Conservation (phyloP, 2,888 invertebrate species). For the Ischnura elegans region DNA sequence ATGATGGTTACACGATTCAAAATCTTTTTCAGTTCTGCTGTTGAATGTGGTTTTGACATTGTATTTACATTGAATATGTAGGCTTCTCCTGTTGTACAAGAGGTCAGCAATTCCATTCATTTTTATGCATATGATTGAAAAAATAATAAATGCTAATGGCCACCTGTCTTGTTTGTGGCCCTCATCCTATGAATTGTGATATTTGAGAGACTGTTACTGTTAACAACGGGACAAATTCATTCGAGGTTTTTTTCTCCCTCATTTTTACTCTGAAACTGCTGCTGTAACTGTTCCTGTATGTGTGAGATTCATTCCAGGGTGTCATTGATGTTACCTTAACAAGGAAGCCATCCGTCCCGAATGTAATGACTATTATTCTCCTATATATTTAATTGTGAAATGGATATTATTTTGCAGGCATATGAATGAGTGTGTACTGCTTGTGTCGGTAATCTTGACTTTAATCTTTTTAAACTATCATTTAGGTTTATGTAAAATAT, state of each 20-base stretch:
- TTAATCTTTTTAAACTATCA: slow-evolving; percentile 28
- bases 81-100: slow-evolving; percentile 58
- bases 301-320: slow-evolving; percentile 54
- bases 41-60: slow-evolving; percentile 67
- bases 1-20: slow-evolving; percentile 62
- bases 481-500: neutral
- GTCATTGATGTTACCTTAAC: slow-evolving; percentile 63
- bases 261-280: slow-evolving; percentile 61
- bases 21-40: slow-evolving; percentile 64
- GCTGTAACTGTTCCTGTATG: slow-evolving; percentile 59
- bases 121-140: slow-evolving; percentile 42
- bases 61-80: slow-evolving; percentile 66
- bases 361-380: slow-evolving; percentile 49
- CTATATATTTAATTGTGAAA: slow-evolving; percentile 49
- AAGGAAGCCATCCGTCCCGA: slow-evolving; percentile 65
- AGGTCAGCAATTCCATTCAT: slow-evolving; percentile 57
- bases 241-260: slow-evolving; percentile 39
- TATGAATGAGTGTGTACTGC: slow-evolving; percentile 1
- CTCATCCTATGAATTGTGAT: slow-evolving; percentile 66
- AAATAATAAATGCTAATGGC: slow-evolving; percentile 14
- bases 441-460: slow-evolving; percentile 35
- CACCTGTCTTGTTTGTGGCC: slow-evolving; percentile 54
- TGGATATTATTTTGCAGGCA: slow-evolving; percentile 48
- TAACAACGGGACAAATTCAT: slow-evolving; percentile 59
- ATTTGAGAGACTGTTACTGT: slow-evolving; percentile 66